These are phyloP conservation scores for Sphaeridia pumilis DNA, from an alignment of 2,888 invertebrate genomes.

Conservation along the genomic window DNA sequence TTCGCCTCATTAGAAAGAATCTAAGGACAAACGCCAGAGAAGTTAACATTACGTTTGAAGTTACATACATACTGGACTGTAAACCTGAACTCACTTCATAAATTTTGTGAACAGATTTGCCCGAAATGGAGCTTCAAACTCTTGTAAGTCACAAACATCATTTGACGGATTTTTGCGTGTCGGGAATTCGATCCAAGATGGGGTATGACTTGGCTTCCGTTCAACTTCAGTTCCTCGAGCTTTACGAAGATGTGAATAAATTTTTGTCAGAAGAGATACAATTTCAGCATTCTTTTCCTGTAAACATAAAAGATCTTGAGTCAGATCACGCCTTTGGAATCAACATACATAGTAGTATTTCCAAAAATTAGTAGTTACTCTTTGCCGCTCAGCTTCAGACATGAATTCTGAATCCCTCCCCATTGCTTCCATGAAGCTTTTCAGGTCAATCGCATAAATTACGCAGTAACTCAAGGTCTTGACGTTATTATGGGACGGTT, in stretches of 20 bases:
- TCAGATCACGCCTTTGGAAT: too few species aligned
- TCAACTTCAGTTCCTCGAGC: too few species aligned
- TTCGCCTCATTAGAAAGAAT: conserved; percentile 20
- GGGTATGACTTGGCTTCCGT: conserved; percentile 13
- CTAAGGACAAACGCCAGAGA: conserved; percentile 6
- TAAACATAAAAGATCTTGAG: too few species aligned
- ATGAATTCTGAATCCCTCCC: conserved; percentile 18
- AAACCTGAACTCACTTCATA: too few species aligned
- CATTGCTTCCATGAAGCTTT: conserved; percentile 21
- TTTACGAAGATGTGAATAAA: conserved; percentile 15
- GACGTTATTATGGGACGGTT: conserved; percentile 26
- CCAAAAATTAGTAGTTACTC: too few species aligned
- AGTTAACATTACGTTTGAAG: too few species aligned
- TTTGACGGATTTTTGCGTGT: not conserved
- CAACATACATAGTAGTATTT: not conserved
- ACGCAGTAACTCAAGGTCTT: conserved; percentile 26
- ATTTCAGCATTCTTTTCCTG: conserved; percentile 1
- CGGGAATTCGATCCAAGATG: conserved; percentile 26
- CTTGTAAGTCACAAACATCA: conserved; percentile 17
- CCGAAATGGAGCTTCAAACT: conserved; percentile 22
- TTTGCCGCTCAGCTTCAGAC: conserved; percentile 18
- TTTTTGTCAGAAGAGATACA: not conserved
- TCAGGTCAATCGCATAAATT: conserved; percentile 23
- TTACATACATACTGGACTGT: too few species aligned
- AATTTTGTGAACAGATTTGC: not conserved